Percentiles rank a stretch among this genome's conserved stretches.
Conservation (phyloP, 2,113 vertebrate species). For the Nanger granti region DNA sequence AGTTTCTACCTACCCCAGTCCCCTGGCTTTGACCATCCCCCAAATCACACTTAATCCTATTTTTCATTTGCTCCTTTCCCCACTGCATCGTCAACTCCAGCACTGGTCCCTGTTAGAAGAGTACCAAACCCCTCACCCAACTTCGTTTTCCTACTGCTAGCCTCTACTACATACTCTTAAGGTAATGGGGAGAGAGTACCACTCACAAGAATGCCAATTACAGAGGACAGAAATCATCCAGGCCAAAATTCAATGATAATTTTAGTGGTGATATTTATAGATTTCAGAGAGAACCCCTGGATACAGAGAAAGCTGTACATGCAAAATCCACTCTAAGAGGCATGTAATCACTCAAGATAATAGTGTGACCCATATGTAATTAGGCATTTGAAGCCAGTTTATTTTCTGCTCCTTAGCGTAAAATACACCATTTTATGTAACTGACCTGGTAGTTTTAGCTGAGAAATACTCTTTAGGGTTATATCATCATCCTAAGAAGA, state of each 20-base stretch:
- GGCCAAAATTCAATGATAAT: background rate
- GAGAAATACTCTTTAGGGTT: background rate
- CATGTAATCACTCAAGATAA: background rate
- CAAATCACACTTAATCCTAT: background rate
- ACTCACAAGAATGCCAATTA: background rate
- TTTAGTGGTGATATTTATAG: background rate
- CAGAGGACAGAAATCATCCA: background rate
- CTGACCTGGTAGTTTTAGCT: background rate
- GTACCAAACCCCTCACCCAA: background rate
- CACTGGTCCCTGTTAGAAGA: background rate
- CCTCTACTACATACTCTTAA: background rate
- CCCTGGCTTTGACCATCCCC: background rate
- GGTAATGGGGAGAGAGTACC: background rate
- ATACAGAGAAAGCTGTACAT: background rate
- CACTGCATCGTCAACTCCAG: background rate
- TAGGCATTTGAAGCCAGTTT: background rate
- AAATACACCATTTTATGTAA: background rate
- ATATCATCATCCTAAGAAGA: background rate
- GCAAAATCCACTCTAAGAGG: background rate
- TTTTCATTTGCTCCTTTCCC: background rate
- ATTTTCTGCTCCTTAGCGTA: background rate
- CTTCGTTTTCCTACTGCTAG: background rate
- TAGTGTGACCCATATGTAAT: background rate
- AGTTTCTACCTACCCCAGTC: background rate
- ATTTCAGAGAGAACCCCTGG: background rate